Conservation (phyloP, 1,140 invertebrate genomes). For the Drosophila ficusphila region DNA sequence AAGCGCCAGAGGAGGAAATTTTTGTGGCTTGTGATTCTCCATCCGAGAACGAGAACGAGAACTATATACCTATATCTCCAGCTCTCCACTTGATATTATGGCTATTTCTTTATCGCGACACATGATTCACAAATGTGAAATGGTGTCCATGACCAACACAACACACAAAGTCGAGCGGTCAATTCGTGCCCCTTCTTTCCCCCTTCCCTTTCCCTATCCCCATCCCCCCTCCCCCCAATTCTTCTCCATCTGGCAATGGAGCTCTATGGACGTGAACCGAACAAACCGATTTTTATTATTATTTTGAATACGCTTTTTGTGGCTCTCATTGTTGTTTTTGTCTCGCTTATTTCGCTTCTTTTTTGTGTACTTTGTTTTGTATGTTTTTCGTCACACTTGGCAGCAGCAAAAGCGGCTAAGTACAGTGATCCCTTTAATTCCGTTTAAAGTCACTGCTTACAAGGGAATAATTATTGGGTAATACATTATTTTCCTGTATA, state of each 20-base stretch:
- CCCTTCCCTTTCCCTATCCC: neutral
- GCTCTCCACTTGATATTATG: constrained; percentile 19
- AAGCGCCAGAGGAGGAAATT: constrained; percentile 38
- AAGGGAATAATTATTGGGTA: too few species aligned
- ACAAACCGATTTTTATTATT: constrained; percentile 67
- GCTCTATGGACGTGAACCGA: constrained; percentile 25
- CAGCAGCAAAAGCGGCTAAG: constrained; percentile 50
- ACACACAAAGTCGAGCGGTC: constrained; percentile 45
- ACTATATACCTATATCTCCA: neutral
- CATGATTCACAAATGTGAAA: constrained; percentile 77
- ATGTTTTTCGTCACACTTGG: constrained; percentile 81
- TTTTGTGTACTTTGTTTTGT: constrained; percentile 80
- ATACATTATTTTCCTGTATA: too few species aligned
- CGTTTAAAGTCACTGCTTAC: too few species aligned
- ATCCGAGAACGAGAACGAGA: constrained; percentile 5
- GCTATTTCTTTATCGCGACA: constrained; percentile 71
- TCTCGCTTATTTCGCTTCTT: constrained; percentile 46
- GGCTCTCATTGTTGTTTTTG: constrained; percentile 56
- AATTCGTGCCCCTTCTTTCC: too few species aligned
- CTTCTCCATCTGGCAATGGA: constrained; percentile 7
- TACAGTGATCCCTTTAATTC: constrained; percentile 11
- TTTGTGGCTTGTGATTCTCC: constrained; percentile 69
- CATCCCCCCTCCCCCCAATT: constrained; percentile 1
- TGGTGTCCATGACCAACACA: constrained; percentile 78
- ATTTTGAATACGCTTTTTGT: constrained; percentile 80